Evolutionary conservation across 2,888 invertebrate genomes (phyloP).

Genomic region (Danaus chrysippus): DNA sequence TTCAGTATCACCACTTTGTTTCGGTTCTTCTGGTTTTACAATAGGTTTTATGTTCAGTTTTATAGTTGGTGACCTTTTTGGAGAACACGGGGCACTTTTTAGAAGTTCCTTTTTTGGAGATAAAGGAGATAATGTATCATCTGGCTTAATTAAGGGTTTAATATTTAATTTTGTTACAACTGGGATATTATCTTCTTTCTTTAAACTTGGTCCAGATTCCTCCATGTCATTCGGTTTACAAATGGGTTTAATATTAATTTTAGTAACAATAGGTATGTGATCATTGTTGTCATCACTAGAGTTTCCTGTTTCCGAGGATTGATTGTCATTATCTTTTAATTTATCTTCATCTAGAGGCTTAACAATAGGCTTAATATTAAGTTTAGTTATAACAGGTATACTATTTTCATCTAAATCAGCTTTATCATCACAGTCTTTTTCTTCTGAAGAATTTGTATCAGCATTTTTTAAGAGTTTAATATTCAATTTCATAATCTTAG

Average conservation of each 20-base stretch:
- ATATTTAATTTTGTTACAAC: constrained; percentile 66
- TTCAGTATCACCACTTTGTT: constrained; percentile 45
- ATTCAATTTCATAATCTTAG: constrained; percentile 76
- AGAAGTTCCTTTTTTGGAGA: constrained; percentile 63
- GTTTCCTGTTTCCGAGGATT: constrained; percentile 69
- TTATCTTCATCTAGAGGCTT: constrained; percentile 65
- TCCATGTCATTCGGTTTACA: constrained; percentile 56
- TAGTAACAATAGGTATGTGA: constrained; percentile 71
- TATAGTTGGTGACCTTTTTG: constrained; percentile 53
- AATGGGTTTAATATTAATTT: constrained; percentile 80
- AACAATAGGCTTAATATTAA: constrained; percentile 78
- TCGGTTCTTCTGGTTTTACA: constrained; percentile 62
- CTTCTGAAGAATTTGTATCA: constrained; percentile 61
- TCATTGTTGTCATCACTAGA: constrained; percentile 72
- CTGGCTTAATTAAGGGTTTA: constrained; percentile 67
- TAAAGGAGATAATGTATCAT: constrained; percentile 47
- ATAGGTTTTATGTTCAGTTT: constrained; percentile 75
- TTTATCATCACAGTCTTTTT: constrained; percentile 72
- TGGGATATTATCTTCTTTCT: constrained; percentile 56
- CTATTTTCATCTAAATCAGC: constrained; percentile 59
- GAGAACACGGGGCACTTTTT: constrained; percentile 42
- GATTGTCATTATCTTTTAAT: constrained; percentile 66
- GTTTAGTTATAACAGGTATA: constrained; percentile 74
- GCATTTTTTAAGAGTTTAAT: constrained; percentile 76
- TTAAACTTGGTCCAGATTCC: constrained; percentile 44